Conservation (phyloP, 2,113 vertebrate species). For the Solea solea region DNA sequence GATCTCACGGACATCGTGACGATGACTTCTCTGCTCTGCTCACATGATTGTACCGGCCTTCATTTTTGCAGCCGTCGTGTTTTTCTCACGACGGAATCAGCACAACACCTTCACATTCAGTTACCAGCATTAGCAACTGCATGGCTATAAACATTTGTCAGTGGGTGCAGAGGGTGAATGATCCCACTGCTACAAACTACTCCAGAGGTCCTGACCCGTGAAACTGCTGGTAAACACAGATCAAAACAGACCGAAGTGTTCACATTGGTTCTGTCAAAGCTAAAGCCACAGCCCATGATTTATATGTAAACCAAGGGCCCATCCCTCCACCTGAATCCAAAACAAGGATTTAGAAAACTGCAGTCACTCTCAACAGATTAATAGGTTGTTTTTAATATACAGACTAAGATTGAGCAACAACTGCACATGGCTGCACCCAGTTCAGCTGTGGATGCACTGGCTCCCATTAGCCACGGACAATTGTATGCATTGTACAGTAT, state of each 20-base stretch:
- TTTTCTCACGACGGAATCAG: constrained; percentile 42
- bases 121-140: constrained; percentile 21
- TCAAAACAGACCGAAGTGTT: constrained; percentile 15
- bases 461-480: too few relatives aligned
- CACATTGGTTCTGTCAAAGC: background rate
- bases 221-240: constrained; percentile 29
- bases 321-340: background rate
- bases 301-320: background rate
- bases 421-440: too few relatives aligned
- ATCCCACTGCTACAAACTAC: background rate
- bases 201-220: constrained; percentile 17
- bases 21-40: constrained; percentile 18
- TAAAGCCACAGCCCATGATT: background rate
- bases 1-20: background rate
- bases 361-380: background rate
- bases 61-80: constrained; percentile 42
- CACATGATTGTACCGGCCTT: constrained; percentile 26
- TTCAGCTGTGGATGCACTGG: too few relatives aligned
- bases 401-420: background rate
- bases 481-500: too few relatives aligned
- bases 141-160: constrained; percentile 26
- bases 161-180: constrained; percentile 10
- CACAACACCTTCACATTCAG: constrained; percentile 29
- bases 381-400: background rate
- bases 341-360: background rate